Conservation (phyloP, 2,797 vertebrate species). For the Amniataba percoides region DNA sequence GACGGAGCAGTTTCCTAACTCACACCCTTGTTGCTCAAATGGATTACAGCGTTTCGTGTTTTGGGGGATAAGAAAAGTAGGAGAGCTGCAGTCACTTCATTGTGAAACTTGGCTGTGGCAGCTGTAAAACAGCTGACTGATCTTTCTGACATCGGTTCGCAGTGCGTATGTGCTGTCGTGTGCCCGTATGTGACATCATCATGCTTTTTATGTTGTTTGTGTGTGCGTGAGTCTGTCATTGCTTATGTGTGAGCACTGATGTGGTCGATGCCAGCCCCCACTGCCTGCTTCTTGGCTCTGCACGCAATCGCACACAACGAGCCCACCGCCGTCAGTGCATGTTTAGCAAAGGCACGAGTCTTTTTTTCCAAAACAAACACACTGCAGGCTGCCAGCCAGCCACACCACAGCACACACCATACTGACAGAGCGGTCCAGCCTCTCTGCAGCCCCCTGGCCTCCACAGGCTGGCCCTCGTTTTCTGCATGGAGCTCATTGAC, state of each 20-base stretch:
- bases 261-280: slow-evolving; percentile 45
- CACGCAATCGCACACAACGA: slow-evolving; percentile 41
- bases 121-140: slow-evolving; percentile 44
- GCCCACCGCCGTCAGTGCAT: slow-evolving; percentile 52
- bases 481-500: slow-evolving; percentile 72
- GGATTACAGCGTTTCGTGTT: slow-evolving; percentile 43
- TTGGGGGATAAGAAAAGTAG: not conserved
- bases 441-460: slow-evolving; percentile 61
- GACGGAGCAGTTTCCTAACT: slow-evolving; percentile 29
- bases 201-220: slow-evolving; percentile 16
- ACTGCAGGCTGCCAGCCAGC: slow-evolving; percentile 47
- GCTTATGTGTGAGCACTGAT: slow-evolving; percentile 40
- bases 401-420: slow-evolving; percentile 34
- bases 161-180: not conserved
- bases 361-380: slow-evolving; percentile 65
- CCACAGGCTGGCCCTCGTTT: slow-evolving; percentile 63
- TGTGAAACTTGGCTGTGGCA: slow-evolving; percentile 13
- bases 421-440: slow-evolving; percentile 48
- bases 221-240: slow-evolving; percentile 10
- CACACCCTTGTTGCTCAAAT: slow-evolving; percentile 34
- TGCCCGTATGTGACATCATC: slow-evolving; percentile 14
- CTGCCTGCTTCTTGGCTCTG: slow-evolving; percentile 56
- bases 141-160: slow-evolving; percentile 47
- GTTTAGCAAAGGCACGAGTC: slow-evolving; percentile 45
- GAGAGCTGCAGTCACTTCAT: slow-evolving; percentile 31